These are phyloP conservation scores for Ictalurus furcatus DNA, from an alignment of 2,113 vertebrate genomes.

Conservation along the genomic window DNA sequence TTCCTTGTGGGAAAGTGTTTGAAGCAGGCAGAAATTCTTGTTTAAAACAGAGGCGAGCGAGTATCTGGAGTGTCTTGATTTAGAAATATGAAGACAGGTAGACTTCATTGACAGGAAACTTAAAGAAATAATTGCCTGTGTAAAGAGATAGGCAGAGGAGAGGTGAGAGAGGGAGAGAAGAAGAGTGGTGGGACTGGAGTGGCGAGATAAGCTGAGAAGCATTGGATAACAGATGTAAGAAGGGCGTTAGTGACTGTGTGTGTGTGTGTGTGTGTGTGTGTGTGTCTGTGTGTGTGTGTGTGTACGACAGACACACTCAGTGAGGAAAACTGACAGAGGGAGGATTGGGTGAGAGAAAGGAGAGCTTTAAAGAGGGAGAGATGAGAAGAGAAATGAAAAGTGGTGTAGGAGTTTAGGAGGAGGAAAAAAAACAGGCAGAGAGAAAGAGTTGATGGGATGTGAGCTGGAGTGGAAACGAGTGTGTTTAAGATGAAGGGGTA, in stretches of 20 bases:
- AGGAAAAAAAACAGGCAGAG: constrained; percentile 51
- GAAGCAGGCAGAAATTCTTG: constrained; percentile 47
- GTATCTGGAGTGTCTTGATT: not conserved
- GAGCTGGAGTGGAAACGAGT: constrained; percentile 44
- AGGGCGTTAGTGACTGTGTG: constrained; percentile 35
- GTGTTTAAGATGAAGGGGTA: constrained; percentile 39
- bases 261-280: constrained; percentile 30
- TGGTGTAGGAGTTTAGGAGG: constrained; percentile 58
- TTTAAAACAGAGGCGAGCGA: constrained; percentile 13
- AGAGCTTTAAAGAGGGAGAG: constrained; percentile 44
- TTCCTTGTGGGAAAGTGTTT: constrained; percentile 65
- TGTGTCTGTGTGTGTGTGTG: constrained; percentile 27
- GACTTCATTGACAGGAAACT: constrained; percentile 52
- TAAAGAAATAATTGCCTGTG: constrained; percentile 57
- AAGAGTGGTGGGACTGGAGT: constrained; percentile 41
- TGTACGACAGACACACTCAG: constrained; percentile 31
- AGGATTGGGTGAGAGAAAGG: constrained; percentile 41
- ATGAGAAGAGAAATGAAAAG: constrained; percentile 60
- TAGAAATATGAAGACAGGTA: constrained; percentile 56
- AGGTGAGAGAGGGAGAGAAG: constrained; percentile 44
- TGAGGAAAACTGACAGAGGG: constrained; percentile 43
- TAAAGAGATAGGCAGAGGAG: constrained; percentile 43
- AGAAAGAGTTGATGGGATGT: constrained; percentile 48
- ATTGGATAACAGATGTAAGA: constrained; percentile 63
- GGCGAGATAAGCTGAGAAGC: constrained; percentile 49